These are phyloP conservation scores for Gryllus bimaculatus DNA, from an alignment of 1,140 invertebrate genomes.

Conservation along the genomic window DNA sequence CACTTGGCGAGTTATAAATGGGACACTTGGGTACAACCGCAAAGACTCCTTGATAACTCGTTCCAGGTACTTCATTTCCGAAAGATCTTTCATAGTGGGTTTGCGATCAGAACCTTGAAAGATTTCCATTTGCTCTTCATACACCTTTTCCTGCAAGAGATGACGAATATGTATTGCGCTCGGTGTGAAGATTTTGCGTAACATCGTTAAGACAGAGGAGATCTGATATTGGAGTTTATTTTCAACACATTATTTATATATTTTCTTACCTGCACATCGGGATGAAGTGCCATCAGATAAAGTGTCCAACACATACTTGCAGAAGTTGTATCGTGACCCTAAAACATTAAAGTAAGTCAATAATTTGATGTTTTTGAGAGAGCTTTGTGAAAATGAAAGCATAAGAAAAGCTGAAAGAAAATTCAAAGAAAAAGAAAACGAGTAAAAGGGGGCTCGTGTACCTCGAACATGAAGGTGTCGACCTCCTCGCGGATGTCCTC, in stretches of 20 bases:
- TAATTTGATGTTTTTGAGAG: background rate
- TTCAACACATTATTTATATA: background rate
- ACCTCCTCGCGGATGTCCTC: too few relatives aligned
- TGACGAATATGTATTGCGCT: too few relatives aligned
- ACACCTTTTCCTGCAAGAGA: constrained; percentile 15
- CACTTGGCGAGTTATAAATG: constrained; percentile 40
- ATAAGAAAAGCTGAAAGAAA: background rate
- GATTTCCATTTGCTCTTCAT: constrained; percentile 22
- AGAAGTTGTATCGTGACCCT: constrained; percentile 45
- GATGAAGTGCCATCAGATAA: constrained; percentile 40
- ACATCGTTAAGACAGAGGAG: background rate
- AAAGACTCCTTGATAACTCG: constrained; percentile 52
- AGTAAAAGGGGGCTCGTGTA: too few relatives aligned
- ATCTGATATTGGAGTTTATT: background rate
- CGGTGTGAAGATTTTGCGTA: too few relatives aligned
- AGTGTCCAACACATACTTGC: constrained; percentile 45
- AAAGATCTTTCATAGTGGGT: constrained; percentile 37
- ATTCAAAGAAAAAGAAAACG: too few relatives aligned
- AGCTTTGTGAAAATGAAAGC: background rate
- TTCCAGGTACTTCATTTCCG: constrained; percentile 49
- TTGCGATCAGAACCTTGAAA: constrained; percentile 22
- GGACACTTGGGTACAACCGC: constrained; percentile 52
- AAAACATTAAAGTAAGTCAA: constrained; percentile 20
- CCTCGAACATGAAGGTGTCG: too few relatives aligned
- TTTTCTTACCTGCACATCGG: constrained; percentile 36